phyloP scores from a whole-genome alignment of 2,113 vertebrate species.

The western clawed frog (Xenopus tropicalis) region UCB_Xtro_10.0 CM004451.2:49648001-49648500 shows the following conservation, averaged over 20 bases:
- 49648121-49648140: neutral
- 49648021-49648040: too few relatives aligned
- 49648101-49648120: neutral
- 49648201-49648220: slow-evolving; percentile 31
- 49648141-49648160: neutral
- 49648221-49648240: slow-evolving; percentile 2
- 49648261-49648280: neutral
- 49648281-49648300: too few relatives aligned
- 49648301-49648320: neutral
- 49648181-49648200: neutral
- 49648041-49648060: too few relatives aligned
- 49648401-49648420: neutral
- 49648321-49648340: neutral
- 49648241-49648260: neutral
- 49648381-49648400: neutral
- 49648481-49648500: too few relatives aligned
- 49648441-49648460: neutral
- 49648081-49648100: neutral
- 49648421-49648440: too few relatives aligned
- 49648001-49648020: too few relatives aligned
- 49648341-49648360: neutral
- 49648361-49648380: neutral
- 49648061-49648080: too few relatives aligned
- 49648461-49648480: too few relatives aligned
- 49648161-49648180: slow-evolving; percentile 15